Evolutionary conservation across 2,113 vertebrate genomes (phyloP).

Genomic region (Deroptyus accipitrinus): DNA sequence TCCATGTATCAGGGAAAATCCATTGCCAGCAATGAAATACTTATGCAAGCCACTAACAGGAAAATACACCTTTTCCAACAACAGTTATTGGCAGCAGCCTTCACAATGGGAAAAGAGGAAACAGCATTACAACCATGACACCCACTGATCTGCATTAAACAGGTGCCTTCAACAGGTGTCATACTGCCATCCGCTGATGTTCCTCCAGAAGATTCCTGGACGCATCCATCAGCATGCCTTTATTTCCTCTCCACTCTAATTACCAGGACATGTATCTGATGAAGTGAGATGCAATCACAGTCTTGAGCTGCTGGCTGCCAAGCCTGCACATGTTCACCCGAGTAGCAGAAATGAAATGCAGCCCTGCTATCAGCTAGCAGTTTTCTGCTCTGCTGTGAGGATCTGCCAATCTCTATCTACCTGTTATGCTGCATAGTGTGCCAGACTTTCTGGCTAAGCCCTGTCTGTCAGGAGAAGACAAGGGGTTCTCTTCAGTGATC

Average conservation of each 20-base stretch:
- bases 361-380: neutral
- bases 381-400: neutral
- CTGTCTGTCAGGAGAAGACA: neutral
- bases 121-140: neutral
- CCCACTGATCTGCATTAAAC: neutral
- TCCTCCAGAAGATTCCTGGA: neutral
- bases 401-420: neutral
- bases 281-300: neutral
- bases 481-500: neutral
- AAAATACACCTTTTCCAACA: neutral
- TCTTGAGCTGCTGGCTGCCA: neutral
- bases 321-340: neutral
- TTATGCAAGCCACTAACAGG: neutral
- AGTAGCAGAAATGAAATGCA: neutral
- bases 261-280: neutral
- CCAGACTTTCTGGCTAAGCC: neutral
- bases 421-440: neutral
- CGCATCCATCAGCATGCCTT: neutral
- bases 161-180: neutral
- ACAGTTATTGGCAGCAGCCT: neutral
- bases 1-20: neutral
- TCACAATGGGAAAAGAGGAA: neutral
- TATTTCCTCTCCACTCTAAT: neutral
- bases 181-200: neutral
- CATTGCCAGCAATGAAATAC: neutral